Percentiles rank a stretch among this genome's conserved stretches.
Evolutionary conservation across 2,888 invertebrate genomes (phyloP).

Genomic region (Phanerotoma sp.): DNA sequence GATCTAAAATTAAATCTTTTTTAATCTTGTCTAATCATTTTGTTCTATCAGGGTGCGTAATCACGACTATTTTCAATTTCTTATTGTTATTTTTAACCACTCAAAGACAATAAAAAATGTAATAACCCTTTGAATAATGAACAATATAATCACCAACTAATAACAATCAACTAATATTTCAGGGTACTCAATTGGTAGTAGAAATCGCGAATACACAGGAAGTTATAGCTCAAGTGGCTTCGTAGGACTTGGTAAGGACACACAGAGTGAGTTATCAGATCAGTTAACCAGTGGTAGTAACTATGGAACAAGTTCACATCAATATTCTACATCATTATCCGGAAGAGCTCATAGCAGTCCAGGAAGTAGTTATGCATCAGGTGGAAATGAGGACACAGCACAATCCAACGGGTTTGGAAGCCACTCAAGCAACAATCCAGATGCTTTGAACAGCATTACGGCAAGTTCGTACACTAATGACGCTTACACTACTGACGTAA

Average conservation of each 20-base stretch:
- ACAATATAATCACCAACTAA: not conserved
- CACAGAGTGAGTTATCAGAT: constrained; percentile 3
- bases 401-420: constrained; percentile 30
- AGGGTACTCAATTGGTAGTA: constrained; percentile 38
- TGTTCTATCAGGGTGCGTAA: too few species aligned
- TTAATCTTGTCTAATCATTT: too few species aligned
- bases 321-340: constrained; percentile 19
- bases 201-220: constrained; percentile 36
- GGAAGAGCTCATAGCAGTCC: constrained; percentile 20
- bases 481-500: constrained; percentile 27
- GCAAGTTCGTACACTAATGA: constrained; percentile 34
- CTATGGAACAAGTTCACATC: constrained; percentile 17
- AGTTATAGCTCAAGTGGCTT: constrained; percentile 30
- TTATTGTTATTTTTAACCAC: too few species aligned
- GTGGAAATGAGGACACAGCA: constrained; percentile 31
- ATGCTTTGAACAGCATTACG: constrained; percentile 27
- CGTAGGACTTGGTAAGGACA: constrained; percentile 16
- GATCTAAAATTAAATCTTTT: too few species aligned
- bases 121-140: too few species aligned
- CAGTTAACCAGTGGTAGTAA: constrained; percentile 14
- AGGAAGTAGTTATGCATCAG: constrained; percentile 32
- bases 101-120: too few species aligned
- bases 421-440: constrained; percentile 13
- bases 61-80: too few species aligned
- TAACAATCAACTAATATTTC: not conserved